Conservation (phyloP, 2,113 vertebrate species). For the Rhegmatorhina hoffmannsi region DNA sequence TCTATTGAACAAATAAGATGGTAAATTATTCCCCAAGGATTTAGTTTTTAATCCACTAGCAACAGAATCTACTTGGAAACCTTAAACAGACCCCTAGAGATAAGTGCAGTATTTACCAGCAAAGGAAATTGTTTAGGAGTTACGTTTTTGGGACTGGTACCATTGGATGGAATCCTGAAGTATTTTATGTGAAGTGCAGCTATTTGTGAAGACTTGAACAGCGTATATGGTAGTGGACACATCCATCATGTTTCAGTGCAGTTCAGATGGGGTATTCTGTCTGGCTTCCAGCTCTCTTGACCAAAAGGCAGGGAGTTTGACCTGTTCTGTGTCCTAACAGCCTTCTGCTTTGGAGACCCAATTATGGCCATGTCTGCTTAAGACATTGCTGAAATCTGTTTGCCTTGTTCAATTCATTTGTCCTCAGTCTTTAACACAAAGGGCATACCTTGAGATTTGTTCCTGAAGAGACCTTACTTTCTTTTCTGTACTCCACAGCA, state of each 20-base stretch:
- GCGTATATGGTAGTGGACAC: rapidly evolving
- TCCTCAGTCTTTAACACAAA: neutral
- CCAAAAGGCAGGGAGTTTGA: neutral
- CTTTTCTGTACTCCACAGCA: neutral
- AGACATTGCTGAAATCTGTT: neutral
- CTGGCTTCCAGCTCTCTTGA: neutral
- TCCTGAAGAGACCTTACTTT: neutral
- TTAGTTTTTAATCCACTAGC: neutral
- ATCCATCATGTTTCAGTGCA: neutral
- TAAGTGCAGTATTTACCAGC: neutral
- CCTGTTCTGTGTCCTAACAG: rapidly evolving
- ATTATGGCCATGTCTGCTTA: neutral
- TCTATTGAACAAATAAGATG: neutral
- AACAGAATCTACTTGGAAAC: neutral
- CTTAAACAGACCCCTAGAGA: neutral
- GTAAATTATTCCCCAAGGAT: neutral
- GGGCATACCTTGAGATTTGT: neutral
- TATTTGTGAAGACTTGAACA: neutral
- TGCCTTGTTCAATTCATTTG: neutral
- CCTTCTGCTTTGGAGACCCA: neutral
- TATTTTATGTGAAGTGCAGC: neutral
- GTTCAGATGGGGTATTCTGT: neutral
- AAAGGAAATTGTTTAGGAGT: neutral
- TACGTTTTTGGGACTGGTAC: neutral
- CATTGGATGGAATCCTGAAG: neutral